Evolutionary conservation across 1,140 invertebrate species (phyloP).

Genomic region (Agraylea sexmaculata): DNA sequence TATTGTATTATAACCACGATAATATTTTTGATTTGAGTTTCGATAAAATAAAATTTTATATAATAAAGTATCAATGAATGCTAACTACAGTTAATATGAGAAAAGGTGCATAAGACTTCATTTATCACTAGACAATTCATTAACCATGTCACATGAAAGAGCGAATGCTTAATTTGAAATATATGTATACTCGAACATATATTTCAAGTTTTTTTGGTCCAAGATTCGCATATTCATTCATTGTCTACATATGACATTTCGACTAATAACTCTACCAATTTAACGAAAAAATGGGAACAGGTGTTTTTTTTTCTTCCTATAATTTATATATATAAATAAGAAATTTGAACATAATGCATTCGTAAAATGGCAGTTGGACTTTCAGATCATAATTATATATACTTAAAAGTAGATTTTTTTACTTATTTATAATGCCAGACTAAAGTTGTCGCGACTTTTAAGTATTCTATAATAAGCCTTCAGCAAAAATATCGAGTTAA

Average conservation of each 20-base stretch:
- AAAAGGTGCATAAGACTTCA: conserved; percentile 41
- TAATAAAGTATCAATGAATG: conserved; percentile 11
- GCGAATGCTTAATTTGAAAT: conserved; percentile 14
- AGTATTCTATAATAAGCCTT: too few species aligned
- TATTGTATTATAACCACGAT: neutral
- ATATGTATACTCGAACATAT: conserved; percentile 14
- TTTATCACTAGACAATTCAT: conserved; percentile 42
- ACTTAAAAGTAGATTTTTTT: conserved; percentile 1
- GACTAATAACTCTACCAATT: too few species aligned
- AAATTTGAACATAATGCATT: conserved; percentile 13
- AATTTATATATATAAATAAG: conserved; percentile 15
- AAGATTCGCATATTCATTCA: conserved; percentile 17
- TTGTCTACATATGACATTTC: too few species aligned
- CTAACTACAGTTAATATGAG: conserved; percentile 26
- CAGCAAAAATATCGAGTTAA: too few species aligned
- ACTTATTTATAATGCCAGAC: too few species aligned
- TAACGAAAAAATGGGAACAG: too few species aligned
- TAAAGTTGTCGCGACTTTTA: too few species aligned
- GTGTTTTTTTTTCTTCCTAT: conserved; percentile 20
- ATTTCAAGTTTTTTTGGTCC: conserved; percentile 18
- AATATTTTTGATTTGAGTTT: neutral
- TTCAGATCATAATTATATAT: conserved; percentile 7
- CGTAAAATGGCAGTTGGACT: conserved; percentile 18
- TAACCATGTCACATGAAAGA: conserved; percentile 15
- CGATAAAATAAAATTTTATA: conserved; percentile 6